Percentiles rank a stretch among this genome's conserved stretches.
Evolutionary conservation across 1,140 invertebrate genomes (phyloP).

Genomic region (Tyrophagus putrescentiae): DNA sequence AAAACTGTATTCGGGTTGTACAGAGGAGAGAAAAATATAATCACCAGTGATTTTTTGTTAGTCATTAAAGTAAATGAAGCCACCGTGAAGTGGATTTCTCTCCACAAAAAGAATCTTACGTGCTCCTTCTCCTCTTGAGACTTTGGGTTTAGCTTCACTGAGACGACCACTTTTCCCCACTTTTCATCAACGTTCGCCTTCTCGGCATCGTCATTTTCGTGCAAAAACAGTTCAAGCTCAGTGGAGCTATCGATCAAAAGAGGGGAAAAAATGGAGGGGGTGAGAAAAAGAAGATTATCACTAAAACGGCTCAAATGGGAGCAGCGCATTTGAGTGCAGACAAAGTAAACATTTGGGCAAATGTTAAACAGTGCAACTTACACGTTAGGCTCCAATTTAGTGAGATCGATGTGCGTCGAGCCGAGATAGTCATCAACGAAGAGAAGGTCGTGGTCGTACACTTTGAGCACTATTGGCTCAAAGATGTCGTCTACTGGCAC

Average conservation of each 20-base stretch:
- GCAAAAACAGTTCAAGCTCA: constrained; percentile 58
- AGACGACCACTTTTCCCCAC: constrained; percentile 66
- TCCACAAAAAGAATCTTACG: constrained; percentile 41
- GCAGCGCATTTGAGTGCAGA: neutral
- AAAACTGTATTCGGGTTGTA: constrained; percentile 6
- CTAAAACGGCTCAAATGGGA: neutral
- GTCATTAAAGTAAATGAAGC: constrained; percentile 6
- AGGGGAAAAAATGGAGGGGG: too few species aligned
- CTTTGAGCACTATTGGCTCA: constrained; percentile 69
- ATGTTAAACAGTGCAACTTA: constrained; percentile 32
- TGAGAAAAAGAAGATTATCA: too few species aligned
- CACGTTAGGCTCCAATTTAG: constrained; percentile 61
- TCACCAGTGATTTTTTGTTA: constrained; percentile 5
- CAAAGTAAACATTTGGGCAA: neutral
- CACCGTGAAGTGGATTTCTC: constrained; percentile 6
- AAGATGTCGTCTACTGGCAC: constrained; percentile 87
- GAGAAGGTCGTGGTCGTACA: constrained; percentile 96
- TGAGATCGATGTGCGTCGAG: constrained; percentile 64
- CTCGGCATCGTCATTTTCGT: constrained; percentile 41
- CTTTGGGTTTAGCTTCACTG: constrained; percentile 64
- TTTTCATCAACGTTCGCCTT: constrained; percentile 47
- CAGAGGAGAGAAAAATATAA: constrained; percentile 18
- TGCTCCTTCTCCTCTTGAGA: constrained; percentile 85
- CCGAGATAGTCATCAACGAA: constrained; percentile 96
- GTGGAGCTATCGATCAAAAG: constrained; percentile 41